Conservation (phyloP, 1,140 invertebrate genomes). For the Zaprionus taronus region DNA sequence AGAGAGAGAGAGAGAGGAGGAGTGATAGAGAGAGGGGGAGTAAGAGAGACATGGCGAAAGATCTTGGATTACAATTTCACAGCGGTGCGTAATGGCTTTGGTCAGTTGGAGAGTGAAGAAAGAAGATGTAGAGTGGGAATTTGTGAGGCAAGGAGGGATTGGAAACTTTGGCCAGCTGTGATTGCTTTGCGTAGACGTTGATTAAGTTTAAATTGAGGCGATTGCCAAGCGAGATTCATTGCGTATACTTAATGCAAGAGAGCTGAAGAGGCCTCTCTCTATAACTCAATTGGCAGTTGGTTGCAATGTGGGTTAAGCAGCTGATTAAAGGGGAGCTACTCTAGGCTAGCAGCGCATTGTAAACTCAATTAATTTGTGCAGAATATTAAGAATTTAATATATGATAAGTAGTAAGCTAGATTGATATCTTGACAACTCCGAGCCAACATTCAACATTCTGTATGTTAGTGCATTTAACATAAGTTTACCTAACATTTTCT, state of each 20-base stretch:
- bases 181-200: constrained; percentile 18
- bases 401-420: no score
- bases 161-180: neutral
- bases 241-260: constrained; percentile 22
- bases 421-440: no score
- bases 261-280: neutral
- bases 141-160: neutral
- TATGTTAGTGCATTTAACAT: no score
- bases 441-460: no score
- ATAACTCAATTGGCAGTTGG: neutral
- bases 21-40: neutral
- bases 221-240: constrained; percentile 7
- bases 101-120: constrained; percentile 17
- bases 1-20: neutral
- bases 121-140: neutral
- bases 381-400: no score
- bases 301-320: neutral
- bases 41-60: constrained; percentile 1
- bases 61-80: constrained; percentile 78
- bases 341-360: no score
- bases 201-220: constrained; percentile 13
- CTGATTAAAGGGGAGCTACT: no score
- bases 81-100: constrained; percentile 78
- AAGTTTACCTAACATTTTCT: no score
- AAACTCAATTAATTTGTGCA: no score